Conservation (phyloP, 2,113 vertebrate species). For the Grus americana region DNA sequence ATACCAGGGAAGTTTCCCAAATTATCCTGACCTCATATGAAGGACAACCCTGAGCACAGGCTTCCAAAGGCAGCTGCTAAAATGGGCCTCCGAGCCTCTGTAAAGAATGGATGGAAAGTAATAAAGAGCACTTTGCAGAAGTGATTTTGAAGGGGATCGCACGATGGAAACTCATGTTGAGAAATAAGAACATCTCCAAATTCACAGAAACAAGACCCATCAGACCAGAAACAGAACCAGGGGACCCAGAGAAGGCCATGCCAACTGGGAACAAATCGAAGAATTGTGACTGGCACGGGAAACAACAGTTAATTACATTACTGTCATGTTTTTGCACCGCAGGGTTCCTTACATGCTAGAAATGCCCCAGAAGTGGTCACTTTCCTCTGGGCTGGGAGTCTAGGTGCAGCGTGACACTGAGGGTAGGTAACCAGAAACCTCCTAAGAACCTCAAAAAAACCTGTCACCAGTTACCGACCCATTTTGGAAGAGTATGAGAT, state of each 20-base stretch:
- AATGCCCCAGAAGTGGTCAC: not conserved
- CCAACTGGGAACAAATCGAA: not conserved
- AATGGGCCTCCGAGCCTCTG: not conserved
- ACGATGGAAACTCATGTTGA: accelerated
- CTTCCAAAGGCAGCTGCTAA: not conserved
- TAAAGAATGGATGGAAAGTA: not conserved
- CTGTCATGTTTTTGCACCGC: accelerated
- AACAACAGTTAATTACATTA: not conserved
- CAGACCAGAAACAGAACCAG: not conserved
- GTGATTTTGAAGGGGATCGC: not conserved
- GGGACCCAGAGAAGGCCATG: not conserved
- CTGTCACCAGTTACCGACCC: not conserved
- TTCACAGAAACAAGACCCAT: accelerated
- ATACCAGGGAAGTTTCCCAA: not conserved
- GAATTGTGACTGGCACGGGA: not conserved
- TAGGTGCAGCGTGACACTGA: accelerated
- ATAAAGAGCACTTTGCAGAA: not conserved
- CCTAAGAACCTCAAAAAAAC: not conserved
- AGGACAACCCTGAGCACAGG: not conserved
- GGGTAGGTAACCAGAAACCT: not conserved
- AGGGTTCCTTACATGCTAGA: not conserved
- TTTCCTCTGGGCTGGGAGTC: not conserved
- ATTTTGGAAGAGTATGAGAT: not conserved
- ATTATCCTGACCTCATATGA: not conserved
- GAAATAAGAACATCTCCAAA: accelerated